Evolutionary conservation across 2,888 invertebrate species (phyloP), one percentile per base, ranked within the genome.

Genomic region (Brenthis ino): DNA sequence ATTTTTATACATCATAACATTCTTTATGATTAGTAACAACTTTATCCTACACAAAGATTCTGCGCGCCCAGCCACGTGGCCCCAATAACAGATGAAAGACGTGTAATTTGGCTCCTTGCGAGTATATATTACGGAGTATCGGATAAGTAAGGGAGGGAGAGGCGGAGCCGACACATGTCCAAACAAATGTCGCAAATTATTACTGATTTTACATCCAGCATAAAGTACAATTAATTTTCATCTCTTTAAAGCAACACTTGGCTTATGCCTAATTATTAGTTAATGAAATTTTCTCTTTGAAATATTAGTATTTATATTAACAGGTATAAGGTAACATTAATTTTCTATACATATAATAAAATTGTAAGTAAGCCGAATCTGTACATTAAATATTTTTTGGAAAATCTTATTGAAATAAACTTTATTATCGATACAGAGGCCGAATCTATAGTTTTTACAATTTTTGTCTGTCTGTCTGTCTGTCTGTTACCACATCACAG

Each of bases 151-250:
- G 73, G 76, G 77, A 79, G 83, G 81, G 77, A 77, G 74, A 78
- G 87, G 86, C 82, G 84, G 79, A 47, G 24, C 75, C 54, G 74
- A 76, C 89, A 89, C 86, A 87, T 88, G 89, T 79, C 79, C 77
- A 77, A 85, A 85, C 87, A 87, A 87, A 86, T 86, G 87, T 84
- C 76, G 72, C 81, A 75, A 84, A 82, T 78, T 81, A 74, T 75
- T 69, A 63, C 57, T 57, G 63, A 71, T 75, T 73, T 69, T 65
- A 61, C 37, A 16, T 56, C 56, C 50, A 48, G 54, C 13, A 50
- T 50, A 61, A 47, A 20, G 37, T 13, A 48, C 20, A 67, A 50
- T 48, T 50, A 24, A 33, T 47, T 60, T 28, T 51, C 47, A 54
- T 60, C 51, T 43, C 43, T 33, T 48, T n/a, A 47, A 60, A 54